Evolutionary conservation across 2,888 invertebrate species (phyloP).

Genomic region (Litoditis marina): DNA sequence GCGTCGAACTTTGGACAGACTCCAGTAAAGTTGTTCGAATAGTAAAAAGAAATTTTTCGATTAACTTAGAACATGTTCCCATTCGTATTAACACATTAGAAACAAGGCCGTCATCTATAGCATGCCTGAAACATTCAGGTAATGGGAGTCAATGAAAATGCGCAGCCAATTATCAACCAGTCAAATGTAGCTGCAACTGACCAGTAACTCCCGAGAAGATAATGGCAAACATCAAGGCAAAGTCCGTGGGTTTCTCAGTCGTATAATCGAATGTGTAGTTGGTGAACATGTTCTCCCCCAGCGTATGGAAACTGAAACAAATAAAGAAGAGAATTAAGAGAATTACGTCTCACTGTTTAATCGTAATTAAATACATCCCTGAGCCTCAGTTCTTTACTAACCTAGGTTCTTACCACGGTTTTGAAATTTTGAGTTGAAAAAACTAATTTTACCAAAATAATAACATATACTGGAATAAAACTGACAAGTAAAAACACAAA

Average conservation of each 20-base stretch:
- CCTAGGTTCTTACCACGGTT: no score
- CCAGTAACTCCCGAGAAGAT: conserved; percentile 97
- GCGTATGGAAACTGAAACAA: conserved; percentile 67
- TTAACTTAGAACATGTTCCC: no score
- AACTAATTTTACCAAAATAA: no score
- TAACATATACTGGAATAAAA: no score
- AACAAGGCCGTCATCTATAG: neutral
- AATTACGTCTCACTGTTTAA: no score
- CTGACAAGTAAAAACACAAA: no score
- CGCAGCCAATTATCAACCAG: neutral
- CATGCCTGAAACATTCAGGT: neutral
- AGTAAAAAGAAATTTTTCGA: no score
- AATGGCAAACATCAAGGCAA: conserved; percentile 93
- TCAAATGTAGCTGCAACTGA: conserved; percentile 6
- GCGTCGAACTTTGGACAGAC: no score
- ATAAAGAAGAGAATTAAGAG: neutral
- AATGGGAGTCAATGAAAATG: neutral
- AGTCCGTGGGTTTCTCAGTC: conserved; percentile 73
- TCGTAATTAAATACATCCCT: no score
- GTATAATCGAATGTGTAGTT: conserved; percentile 74
- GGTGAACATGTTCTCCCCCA: conserved; percentile 74
- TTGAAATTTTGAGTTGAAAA: no score
- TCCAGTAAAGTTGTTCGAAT: no score
- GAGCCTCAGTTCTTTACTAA: no score
- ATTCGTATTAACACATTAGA: neutral